Conservation (phyloP, 2,797 vertebrate species). For the Parotocinclus haroldoi region DNA sequence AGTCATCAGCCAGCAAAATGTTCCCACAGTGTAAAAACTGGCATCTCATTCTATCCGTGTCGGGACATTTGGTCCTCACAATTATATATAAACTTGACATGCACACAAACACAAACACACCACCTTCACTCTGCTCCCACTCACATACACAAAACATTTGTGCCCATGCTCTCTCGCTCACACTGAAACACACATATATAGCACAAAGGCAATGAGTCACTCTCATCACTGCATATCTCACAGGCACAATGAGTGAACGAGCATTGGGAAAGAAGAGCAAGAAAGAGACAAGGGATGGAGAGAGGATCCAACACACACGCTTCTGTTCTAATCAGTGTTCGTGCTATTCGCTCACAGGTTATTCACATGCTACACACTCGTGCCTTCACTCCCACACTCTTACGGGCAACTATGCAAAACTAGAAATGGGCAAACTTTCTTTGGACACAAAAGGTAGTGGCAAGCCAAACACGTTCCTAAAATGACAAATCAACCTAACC, state of each 20-base stretch:
- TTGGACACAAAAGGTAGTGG: neutral
- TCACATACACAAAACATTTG: slow-evolving; percentile 34
- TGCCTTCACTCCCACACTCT: neutral
- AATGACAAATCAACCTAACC: neutral
- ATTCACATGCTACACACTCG: neutral
- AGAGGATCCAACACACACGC: neutral
- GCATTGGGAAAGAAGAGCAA: slow-evolving; percentile 47
- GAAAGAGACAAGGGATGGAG: neutral
- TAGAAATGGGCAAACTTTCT: neutral
- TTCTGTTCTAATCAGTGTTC: slow-evolving; percentile 8
- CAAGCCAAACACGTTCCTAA: neutral
- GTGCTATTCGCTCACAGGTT: neutral
- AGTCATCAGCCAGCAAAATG: too few relatives aligned
- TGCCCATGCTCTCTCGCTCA: slow-evolving; percentile 15
- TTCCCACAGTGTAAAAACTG: too few relatives aligned
- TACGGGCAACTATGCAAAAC: neutral
- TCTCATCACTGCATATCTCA: slow-evolving; percentile 70
- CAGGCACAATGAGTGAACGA: slow-evolving; percentile 54
- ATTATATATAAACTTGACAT: too few relatives aligned
- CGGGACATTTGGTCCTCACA: too few relatives aligned
- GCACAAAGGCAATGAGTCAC: slow-evolving; percentile 71
- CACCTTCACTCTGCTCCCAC: slow-evolving; percentile 35
- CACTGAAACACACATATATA: slow-evolving; percentile 24
- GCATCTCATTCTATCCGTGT: too few relatives aligned
- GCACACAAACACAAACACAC: slow-evolving; percentile 14